Conservation (phyloP, 2,113 vertebrate genomes). For the Thalassarche chlororhynchos region DNA sequence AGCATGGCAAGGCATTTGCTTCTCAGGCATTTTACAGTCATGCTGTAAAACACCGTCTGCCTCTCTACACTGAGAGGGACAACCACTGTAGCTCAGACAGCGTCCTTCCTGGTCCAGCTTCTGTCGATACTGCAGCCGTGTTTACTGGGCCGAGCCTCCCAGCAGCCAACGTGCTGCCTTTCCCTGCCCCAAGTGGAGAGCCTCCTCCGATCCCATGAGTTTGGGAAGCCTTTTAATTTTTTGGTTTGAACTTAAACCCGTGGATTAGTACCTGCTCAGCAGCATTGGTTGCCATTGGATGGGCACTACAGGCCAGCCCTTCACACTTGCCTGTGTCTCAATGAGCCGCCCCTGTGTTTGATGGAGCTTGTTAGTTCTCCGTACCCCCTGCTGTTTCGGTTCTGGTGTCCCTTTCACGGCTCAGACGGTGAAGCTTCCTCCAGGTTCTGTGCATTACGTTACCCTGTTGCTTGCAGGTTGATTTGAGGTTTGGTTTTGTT, state of each 20-base stretch:
- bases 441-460: not conserved
- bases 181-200: not conserved
- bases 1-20: constrained; percentile 19
- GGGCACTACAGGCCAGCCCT: not conserved
- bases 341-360: not conserved
- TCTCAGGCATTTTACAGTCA: not conserved
- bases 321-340: not conserved
- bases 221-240: not conserved
- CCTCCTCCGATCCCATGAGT: not conserved
- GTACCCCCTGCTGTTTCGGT: not conserved
- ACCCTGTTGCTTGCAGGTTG: not conserved
- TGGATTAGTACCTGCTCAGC: not conserved
- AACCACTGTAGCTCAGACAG: not conserved
- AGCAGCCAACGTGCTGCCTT: not conserved
- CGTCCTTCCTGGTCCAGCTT: not conserved
- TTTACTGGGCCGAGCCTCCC: not conserved
- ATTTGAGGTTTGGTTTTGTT: constrained; percentile 32
- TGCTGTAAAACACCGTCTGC: not conserved
- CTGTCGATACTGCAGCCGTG: not conserved
- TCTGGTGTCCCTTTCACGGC: not conserved
- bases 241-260: not conserved
- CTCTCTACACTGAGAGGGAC: not conserved
- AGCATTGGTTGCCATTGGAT: rapidly evolving
- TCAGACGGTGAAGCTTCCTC: not conserved
- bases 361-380: not conserved